Conservation (phyloP, 1,140 invertebrate genomes). For the Calephelis virginiensis region DNA sequence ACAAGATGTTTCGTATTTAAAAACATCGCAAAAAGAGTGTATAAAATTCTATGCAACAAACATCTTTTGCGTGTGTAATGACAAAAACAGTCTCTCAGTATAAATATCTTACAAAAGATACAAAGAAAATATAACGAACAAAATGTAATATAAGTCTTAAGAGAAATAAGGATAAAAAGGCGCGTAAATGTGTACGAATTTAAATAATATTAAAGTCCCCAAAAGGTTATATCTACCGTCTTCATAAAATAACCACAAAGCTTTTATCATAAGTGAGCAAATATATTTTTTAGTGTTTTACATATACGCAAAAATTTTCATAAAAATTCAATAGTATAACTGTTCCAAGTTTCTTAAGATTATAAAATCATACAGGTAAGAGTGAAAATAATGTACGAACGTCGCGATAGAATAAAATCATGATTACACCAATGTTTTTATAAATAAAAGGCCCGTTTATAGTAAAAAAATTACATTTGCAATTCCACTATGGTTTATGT, state of each 20-base stretch:
- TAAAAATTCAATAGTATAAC: neutral
- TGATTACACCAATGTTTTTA: too few species aligned
- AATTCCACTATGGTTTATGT: too few species aligned
- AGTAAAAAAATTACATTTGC: too few species aligned
- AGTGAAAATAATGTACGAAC: too few species aligned
- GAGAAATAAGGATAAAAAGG: conserved; percentile 8
- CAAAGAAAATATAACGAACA: conserved; percentile 5
- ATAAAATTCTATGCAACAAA: conserved; percentile 2
- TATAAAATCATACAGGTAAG: neutral
- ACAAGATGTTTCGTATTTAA: neutral
- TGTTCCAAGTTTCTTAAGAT: neutral
- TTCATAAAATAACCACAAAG: conserved; percentile 7
- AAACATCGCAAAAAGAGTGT: neutral
- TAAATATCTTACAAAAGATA: conserved; percentile 12
- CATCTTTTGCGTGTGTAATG: neutral
- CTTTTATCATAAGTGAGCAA: conserved; percentile 13
- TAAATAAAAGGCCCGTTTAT: too few species aligned
- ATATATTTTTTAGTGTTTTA: conserved; percentile 14
- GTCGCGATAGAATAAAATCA: too few species aligned
- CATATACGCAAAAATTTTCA: neutral
- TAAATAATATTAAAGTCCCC: conserved; percentile 15
- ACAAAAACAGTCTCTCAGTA: conserved; percentile 6
- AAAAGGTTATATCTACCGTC: conserved; percentile 10
- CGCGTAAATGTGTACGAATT: conserved; percentile 14
- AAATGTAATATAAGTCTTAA: conserved; percentile 14